Conservation (phyloP, 2,888 invertebrate species). For the Choristoneura rosaceana region DNA sequence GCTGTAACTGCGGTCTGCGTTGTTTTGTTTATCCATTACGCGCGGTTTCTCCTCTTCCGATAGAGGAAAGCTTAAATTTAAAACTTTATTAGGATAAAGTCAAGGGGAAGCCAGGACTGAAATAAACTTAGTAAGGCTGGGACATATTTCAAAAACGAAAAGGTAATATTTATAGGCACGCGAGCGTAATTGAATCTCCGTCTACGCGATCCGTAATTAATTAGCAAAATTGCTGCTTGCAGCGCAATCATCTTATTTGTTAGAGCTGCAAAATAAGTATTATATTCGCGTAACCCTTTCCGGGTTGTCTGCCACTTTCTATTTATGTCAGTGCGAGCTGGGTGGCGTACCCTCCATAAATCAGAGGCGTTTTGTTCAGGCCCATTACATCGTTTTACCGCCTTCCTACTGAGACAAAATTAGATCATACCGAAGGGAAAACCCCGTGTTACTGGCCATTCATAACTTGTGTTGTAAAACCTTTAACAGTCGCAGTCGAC, state of each 20-base stretch:
- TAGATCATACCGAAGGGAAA: conserved; percentile 77
- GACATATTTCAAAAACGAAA: neutral
- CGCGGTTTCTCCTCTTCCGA: conserved; percentile 29
- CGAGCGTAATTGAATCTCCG: conserved; percentile 24
- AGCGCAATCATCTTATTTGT: conserved; percentile 56
- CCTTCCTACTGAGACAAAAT: conserved; percentile 80
- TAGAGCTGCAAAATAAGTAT: conserved; percentile 62
- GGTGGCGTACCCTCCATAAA: conserved; percentile 75
- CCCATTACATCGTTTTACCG: conserved; percentile 80
- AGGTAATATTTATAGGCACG: conserved; percentile 20
- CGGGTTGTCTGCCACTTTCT: conserved; percentile 75
- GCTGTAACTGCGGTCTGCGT: conserved; percentile 29
- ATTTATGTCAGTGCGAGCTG: conserved; percentile 73
- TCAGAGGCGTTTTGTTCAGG: conserved; percentile 79
- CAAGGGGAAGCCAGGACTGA: neutral
- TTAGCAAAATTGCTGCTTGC: conserved; percentile 41
- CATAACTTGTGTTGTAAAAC: conserved; percentile 75
- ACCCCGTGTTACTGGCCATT: conserved; percentile 63
- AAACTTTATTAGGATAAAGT: conserved; percentile 2
- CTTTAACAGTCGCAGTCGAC: conserved; percentile 69
- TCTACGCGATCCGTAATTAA: conserved; percentile 26
- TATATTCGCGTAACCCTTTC: conserved; percentile 71
- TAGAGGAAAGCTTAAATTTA: conserved; percentile 20
- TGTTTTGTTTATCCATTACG: conserved; percentile 35
- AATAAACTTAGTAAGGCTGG: conserved; percentile 8